Percentiles rank a stretch among this genome's conserved stretches.
Conservation (phyloP, 1,140 invertebrate species). For the Drosophila saltans region DNA sequence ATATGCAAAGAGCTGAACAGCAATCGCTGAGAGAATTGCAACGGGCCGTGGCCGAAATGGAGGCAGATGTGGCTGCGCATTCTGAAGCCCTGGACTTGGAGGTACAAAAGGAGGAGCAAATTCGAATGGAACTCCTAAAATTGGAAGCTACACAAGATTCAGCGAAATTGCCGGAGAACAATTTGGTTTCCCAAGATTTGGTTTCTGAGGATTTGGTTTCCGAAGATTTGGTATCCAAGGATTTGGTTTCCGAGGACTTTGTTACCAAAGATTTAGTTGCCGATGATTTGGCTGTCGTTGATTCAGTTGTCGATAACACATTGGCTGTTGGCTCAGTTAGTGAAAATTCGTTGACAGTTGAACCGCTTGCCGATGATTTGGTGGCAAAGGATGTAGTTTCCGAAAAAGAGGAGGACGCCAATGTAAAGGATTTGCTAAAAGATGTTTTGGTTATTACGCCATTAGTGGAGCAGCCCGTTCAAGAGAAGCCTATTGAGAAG, state of each 20-base stretch:
- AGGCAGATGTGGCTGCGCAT: slow-evolving; percentile 49
- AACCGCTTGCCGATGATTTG: background rate
- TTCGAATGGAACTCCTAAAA: background rate
- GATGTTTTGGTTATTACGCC: background rate
- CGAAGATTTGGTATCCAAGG: background rate
- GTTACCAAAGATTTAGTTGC: background rate
- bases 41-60: slow-evolving; percentile 69
- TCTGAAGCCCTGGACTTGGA: slow-evolving; percentile 22
- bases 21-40: slow-evolving; percentile 57
- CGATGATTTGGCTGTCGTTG: background rate
- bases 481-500: background rate
- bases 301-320: background rate
- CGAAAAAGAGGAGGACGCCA: background rate
- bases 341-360: background rate
- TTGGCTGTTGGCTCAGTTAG: background rate
- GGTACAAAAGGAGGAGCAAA: background rate
- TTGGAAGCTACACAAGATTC: background rate
- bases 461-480: background rate
- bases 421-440: background rate
- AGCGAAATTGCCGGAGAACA: background rate
- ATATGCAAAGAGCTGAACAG: slow-evolving; percentile 36
- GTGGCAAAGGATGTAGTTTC: background rate
- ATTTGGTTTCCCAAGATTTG: background rate
- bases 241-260: background rate
- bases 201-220: background rate